Evolutionary conservation across 2,888 invertebrate genomes (phyloP).

Genomic region (Deilephila porcellus): DNA sequence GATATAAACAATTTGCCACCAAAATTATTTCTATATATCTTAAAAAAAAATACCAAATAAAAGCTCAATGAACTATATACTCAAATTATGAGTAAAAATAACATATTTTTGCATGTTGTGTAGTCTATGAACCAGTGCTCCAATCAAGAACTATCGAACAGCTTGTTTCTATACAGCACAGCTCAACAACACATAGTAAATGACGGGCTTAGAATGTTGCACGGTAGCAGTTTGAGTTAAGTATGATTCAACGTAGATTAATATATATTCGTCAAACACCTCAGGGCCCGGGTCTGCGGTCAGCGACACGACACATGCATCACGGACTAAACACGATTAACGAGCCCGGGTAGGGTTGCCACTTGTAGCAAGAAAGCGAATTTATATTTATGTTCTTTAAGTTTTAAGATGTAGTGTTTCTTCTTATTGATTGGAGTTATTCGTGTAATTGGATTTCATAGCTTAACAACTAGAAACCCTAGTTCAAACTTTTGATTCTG

Average conservation of each 20-base stretch:
- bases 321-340: constrained; percentile 70
- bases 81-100: no score
- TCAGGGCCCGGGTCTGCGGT: constrained; percentile 55
- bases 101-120: no score
- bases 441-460: no score
- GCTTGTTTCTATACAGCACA: background rate
- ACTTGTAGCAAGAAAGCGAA: constrained; percentile 28
- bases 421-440: background rate
- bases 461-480: no score
- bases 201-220: background rate
- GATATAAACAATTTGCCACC: no score
- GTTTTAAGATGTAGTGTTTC: background rate
- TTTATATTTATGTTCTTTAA: background rate
- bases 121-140: no score
- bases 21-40: no score
- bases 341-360: constrained; percentile 55
- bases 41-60: no score
- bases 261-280: constrained; percentile 54
- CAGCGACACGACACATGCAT: constrained; percentile 66
- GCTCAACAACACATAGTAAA: background rate
- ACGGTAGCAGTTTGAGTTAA: constrained; percentile 24
- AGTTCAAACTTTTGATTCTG: no score
- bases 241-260: constrained; percentile 23
- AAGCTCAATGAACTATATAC: no score
- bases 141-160: background rate